Base-by-base conservation (phyloP, 2,797 vertebrate genomes). In the Poeciliopsis turneri region DNA sequence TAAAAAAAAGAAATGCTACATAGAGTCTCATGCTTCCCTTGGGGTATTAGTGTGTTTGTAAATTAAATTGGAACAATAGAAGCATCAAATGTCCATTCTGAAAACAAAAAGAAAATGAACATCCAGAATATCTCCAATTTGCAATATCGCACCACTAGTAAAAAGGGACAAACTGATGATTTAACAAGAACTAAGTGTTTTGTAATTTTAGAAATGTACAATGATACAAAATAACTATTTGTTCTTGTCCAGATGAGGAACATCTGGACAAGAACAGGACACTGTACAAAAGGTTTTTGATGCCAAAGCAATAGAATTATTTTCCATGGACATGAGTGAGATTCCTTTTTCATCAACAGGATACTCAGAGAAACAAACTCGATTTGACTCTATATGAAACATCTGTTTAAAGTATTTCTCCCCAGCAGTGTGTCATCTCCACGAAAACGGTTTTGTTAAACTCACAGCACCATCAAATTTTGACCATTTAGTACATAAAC, bases 1-100 rank as follows among this genome's bases (percentile, higher is more conserved):
- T 45, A 86, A 51, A 41, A 83, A 83, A 33, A 82, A 57, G 1
- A 85, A 83, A 86, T 57, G 76, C 84, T 69, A 81, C 69, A 36
- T 47, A 33, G 33, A 74, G 72, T 59, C 53, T 75, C 49, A 87
- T 53, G 28, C 68, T 10, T 20, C 30, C 23, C 57, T 49, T 41
- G 78, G n/a, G n/a, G 75, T 75, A 25, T 30, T 75, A 83, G 16
- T 53, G 64, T 46, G 72, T 71, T 79, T 84, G 68, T 70, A 83
- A 53, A 74, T 13, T 4, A 61, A 47, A 53, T 73, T 55, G 61
- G 73, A 82, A 80, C 66, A 78, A 66, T 49, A 53, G 64, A 46
- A 55, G 39, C 74, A 75, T 46, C 28, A 36, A 75, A 10, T 18
- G 2, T 20, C 2, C 8, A 61, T 49, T 77, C 18, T 64, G 13